Base-by-base conservation (phyloP, 2,888 invertebrate species). In the Drosophila prostipennis region DNA sequence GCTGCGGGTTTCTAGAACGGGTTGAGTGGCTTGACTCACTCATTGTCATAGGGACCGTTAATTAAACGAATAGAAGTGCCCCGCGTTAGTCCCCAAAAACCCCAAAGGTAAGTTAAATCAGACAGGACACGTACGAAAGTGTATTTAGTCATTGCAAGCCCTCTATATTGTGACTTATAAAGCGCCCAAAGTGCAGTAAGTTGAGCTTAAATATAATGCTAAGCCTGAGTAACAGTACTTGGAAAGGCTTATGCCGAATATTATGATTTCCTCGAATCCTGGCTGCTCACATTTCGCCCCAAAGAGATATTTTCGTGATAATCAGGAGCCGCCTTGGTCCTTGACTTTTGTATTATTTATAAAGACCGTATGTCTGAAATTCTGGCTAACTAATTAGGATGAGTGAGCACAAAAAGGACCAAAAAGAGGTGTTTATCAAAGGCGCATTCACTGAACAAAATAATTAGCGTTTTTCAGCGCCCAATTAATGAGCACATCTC, bases 381-480 rank as follows among this genome's bases (percentile, higher is more conserved):
- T 72, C 65, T 13, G 51, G 6, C 36, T 32, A 42, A 32, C 70
- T 69, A 55, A 45, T 46, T 52, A 64, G 46, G 36, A 42, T 63
- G 23, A 11, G 34, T 34, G 55, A 16, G 51, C 56, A 70, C 53
- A 61, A 54, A 59, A 49, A 19, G 26, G 39, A 23, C 46, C 52
- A 14, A 58, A 58, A 58, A 53, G 69, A 73, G 65, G 56, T 79
- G 82, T 65, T 71, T 60, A 63, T 57, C n/a, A 57, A 64, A 49
- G 34, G 79, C 59, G 56, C 59, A 70, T 80, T 80, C 83, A 83
- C 51, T 80, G 81, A 86, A 83, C 83, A 73, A 85, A 73, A 83
- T 85, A 83, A 83, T 86, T 79, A 78, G 72, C 67, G 64, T 65
- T 65, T 63, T 65, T 65, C 67, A 65, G 61, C 55, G 64, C 71